These are phyloP conservation scores for Conopomorpha cramerella DNA, from an alignment of 1,140 invertebrate genomes.

Conservation along the genomic window DNA sequence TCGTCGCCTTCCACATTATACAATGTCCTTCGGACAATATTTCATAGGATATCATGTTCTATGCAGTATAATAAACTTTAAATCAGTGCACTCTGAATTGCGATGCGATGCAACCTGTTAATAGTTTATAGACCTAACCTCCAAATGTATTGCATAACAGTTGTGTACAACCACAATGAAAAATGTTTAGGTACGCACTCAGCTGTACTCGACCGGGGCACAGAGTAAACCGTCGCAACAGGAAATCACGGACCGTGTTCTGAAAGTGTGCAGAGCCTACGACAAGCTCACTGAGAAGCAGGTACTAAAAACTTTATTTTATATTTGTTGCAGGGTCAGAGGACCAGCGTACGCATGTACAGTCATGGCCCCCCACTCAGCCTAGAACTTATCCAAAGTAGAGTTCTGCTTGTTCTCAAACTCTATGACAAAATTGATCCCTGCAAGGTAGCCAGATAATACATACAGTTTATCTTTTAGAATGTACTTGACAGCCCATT, in stretches of 20 bases:
- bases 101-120: too few species aligned
- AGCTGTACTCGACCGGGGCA: slow-evolving; percentile 26
- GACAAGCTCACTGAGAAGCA: slow-evolving; percentile 79
- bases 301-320: slow-evolving; percentile 64
- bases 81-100: too few species aligned
- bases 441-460: too few species aligned
- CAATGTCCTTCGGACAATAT: too few species aligned
- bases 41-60: too few species aligned
- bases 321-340: slow-evolving; percentile 67
- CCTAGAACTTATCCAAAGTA: slow-evolving; percentile 80
- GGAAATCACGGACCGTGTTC: slow-evolving; percentile 72
- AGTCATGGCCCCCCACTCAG: slow-evolving; percentile 74
- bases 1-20: too few species aligned
- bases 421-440: slow-evolving; percentile 96
- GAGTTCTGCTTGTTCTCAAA: slow-evolving; percentile 91
- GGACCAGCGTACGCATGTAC: slow-evolving; percentile 69
- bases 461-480: too few species aligned
- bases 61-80: too few species aligned
- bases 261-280: slow-evolving; percentile 77
- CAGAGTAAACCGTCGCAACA: slow-evolving; percentile 28
- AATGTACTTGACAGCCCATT: too few species aligned
- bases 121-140: slow-evolving; percentile 25
- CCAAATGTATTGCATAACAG: slow-evolving; percentile 52
- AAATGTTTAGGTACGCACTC: slow-evolving; percentile 43
- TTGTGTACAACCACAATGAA: slow-evolving; percentile 31